Base-by-base conservation (phyloP, 2,888 invertebrate genomes). In the Rhingia rostrata region DNA sequence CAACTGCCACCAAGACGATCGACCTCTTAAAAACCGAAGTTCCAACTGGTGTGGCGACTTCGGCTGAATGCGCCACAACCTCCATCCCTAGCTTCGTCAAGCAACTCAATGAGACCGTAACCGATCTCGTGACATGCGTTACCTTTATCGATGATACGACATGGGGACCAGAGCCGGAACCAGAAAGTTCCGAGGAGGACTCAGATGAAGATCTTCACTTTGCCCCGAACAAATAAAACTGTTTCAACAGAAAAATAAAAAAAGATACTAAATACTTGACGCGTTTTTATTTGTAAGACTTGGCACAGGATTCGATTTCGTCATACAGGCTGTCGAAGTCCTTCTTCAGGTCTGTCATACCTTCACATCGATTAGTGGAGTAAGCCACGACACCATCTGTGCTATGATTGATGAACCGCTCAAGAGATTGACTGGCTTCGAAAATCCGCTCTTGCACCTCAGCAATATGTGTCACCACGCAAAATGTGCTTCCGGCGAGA, bases 81-180 rank as follows among this genome's bases (percentile, higher is more conserved):
- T 12, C 66, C 7, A 67, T 83, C 51, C 72, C 78, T 0, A 56
- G 10, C 1, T 78, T 83, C 10, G 39, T 61, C 4, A 60, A 63
- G 1, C 43, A 73, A 5, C 51, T 83, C 1, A 83, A 73, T 39
- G 54, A 79, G 12, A 67, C 72, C 2, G 22, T 83, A 4, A 63
- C 51, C 2, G 37, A n/a, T 5, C 67, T 83, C 0, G 22, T 10
- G 1, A 58, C 56, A 10, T 79, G 83, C 45, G 35, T 69, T n/a
- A 69, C 49, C 7, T 83, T 83, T 41, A 58, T 79, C 4, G 83
- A 83, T 37, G 73, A 79, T 12, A 79, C 79, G 7, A 83, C 66
- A 4, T 9, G 32, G 12, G 58, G 63, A 6, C 79, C 83, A 6
- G 79, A 74, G 9, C 73, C 53, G 4, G 79, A 83, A 45, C 83